These are phyloP conservation scores for Heteromyza rotundicornis DNA, from an alignment of 2,888 invertebrate species.

Conservation along the genomic window DNA sequence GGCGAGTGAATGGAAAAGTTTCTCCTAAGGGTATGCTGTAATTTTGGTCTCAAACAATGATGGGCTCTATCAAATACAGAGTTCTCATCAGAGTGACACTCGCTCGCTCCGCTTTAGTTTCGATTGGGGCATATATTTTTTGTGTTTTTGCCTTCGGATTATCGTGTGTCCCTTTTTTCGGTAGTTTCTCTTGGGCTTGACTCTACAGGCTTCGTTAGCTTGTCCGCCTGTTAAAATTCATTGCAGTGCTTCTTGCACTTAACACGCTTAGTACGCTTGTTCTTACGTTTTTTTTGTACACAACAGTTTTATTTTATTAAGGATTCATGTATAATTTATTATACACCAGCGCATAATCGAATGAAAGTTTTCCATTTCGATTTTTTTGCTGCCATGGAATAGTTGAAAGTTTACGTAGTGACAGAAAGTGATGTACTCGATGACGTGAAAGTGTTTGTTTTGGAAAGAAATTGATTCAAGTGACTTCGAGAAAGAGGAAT, in stretches of 20 bases:
- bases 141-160: no score
- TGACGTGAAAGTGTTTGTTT: no score
- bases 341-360: neutral
- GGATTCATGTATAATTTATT: slow-evolving; percentile 2
- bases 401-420: neutral
- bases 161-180: no score
- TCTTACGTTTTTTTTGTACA: neutral
- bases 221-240: neutral
- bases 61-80: neutral
- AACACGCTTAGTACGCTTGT: neutral
- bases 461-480: no score
- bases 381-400: neutral
- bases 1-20: neutral
- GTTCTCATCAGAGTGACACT: neutral
- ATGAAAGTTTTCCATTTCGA: neutral
- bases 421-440: neutral
- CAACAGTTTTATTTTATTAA: neutral
- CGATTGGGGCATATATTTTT: neutral
- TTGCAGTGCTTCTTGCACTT: neutral
- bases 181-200: no score
- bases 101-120: neutral
- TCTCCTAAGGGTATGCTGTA: neutral
- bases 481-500: no score
- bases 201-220: no score
- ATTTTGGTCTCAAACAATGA: neutral